phyloP scores from a whole-genome alignment of 1,140 invertebrate genomes.

The Drosophila yakuba region DNA sequence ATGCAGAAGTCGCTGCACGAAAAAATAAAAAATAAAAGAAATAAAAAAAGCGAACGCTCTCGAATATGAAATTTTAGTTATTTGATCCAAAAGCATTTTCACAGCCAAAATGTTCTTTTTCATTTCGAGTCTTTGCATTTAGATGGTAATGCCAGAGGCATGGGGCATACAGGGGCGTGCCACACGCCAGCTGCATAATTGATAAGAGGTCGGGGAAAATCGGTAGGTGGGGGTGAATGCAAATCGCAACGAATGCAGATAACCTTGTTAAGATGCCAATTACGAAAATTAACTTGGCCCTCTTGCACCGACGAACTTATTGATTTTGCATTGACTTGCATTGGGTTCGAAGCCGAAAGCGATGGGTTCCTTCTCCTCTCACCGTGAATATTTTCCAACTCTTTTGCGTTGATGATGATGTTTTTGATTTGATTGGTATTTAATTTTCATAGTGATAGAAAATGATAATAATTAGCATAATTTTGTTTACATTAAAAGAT shows the following conservation, averaged over 20 bases:
- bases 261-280: slow-evolving; percentile 82
- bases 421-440: not conserved
- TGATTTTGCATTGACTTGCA: slow-evolving; percentile 68
- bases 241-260: slow-evolving; percentile 76
- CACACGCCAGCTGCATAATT: slow-evolving; percentile 77
- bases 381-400: not conserved
- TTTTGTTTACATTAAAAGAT: not conserved
- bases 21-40: slow-evolving; percentile 25
- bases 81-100: slow-evolving; percentile 78
- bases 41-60: slow-evolving; percentile 46
- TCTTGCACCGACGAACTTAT: slow-evolving; percentile 62
- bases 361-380: not conserved
- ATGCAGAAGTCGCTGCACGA: slow-evolving; percentile 46
- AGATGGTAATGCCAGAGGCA: slow-evolving; percentile 63
- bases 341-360: slow-evolving; percentile 61
- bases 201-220: slow-evolving; percentile 46
- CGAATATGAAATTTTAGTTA: slow-evolving; percentile 77
- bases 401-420: not conserved
- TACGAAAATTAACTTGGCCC: slow-evolving; percentile 79
- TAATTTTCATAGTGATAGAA: not conserved
- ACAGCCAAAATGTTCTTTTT: slow-evolving; percentile 66
- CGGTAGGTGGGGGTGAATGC: slow-evolving; percentile 18
- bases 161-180: slow-evolving; percentile 22
- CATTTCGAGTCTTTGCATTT: slow-evolving; percentile 62
- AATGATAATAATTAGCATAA: not conserved